Percentiles rank a stretch among this genome's conserved stretches.
Evolutionary conservation across 1,140 invertebrate genomes (phyloP).

Genomic region (Cydia amplana): DNA sequence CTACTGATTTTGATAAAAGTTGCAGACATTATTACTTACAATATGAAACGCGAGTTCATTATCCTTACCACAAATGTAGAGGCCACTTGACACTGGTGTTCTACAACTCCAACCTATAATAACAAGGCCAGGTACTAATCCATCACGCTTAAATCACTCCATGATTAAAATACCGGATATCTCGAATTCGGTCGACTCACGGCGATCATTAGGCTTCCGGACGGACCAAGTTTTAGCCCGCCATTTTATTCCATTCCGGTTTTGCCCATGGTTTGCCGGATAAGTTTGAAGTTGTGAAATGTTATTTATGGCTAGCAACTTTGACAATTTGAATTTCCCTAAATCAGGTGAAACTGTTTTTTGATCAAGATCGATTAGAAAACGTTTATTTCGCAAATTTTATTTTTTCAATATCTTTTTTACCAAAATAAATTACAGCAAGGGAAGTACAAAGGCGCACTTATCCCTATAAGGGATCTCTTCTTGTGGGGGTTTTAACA

Average conservation of each 20-base stretch:
- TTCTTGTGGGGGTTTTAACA: too few species aligned
- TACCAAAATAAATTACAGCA: too few species aligned
- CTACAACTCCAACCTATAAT: not conserved
- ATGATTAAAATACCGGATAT: conserved; percentile 19
- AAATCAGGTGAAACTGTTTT: too few species aligned
- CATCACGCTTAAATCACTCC: conserved; percentile 15
- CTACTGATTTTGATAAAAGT: too few species aligned
- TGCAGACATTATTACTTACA: too few species aligned
- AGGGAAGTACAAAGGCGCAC: too few species aligned
- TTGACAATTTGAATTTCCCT: not conserved
- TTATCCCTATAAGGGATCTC: too few species aligned
- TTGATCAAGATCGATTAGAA: too few species aligned
- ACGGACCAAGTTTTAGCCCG: conserved; percentile 12
- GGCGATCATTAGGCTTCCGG: conserved; percentile 14
- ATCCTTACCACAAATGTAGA: not conserved
- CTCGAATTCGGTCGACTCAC: conserved; percentile 5
- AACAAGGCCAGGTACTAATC: conserved; percentile 17
- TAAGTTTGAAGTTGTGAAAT: not conserved
- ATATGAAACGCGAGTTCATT: too few species aligned
- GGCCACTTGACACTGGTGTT: not conserved
- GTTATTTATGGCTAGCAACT: not conserved
- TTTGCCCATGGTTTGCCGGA: not conserved
- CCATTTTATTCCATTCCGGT: conserved; percentile 3
- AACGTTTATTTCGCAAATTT: too few species aligned
- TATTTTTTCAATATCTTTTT: too few species aligned